Percentiles rank a stretch among this genome's conserved stretches.
Evolutionary conservation across 2,888 invertebrate genomes (phyloP).

Genomic region (Arge pagana): DNA sequence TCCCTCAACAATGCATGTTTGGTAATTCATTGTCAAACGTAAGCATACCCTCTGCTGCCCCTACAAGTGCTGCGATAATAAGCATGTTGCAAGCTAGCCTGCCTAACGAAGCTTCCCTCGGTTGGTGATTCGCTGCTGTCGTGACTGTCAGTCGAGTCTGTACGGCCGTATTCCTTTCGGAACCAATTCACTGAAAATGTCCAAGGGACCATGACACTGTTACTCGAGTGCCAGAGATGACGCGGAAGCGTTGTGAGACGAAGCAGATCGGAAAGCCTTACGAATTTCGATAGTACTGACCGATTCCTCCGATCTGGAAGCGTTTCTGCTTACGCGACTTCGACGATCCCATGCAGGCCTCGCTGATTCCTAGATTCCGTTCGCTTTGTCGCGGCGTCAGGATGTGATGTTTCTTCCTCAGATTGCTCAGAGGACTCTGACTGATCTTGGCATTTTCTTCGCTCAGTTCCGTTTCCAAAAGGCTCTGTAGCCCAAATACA

Average conservation of each 20-base stretch:
- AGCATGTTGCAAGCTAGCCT: conserved; percentile 59
- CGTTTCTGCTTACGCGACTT: conserved; percentile 61
- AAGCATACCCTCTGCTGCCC: conserved; percentile 46
- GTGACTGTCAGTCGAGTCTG: conserved; percentile 61
- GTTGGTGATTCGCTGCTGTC: conserved; percentile 63
- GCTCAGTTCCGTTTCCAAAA: conserved; percentile 77
- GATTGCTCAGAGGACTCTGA: conserved; percentile 78
- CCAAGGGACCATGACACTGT: no score
- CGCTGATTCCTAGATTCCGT: conserved; percentile 68
- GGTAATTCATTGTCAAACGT: conserved; percentile 1
- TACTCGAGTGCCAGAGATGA: not conserved
- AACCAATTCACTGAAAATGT: conserved; percentile 65
- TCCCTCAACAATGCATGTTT: not conserved
- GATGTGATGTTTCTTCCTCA: conserved; percentile 75
- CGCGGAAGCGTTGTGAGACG: not conserved
- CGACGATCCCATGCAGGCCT: conserved; percentile 45
- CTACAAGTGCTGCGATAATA: conserved; percentile 45
- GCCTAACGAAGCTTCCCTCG: conserved; percentile 61
- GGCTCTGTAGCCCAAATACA: conserved; percentile 65
- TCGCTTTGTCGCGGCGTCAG: conserved; percentile 86
- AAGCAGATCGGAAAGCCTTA: not conserved
- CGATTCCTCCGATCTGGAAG: conserved; percentile 74
- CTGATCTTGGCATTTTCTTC: conserved; percentile 75
- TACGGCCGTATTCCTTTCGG: conserved; percentile 61
- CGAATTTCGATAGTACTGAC: conserved; percentile 55